Conservation (phyloP, 2,113 vertebrate genomes). For the Ellobius talpinus region DNA sequence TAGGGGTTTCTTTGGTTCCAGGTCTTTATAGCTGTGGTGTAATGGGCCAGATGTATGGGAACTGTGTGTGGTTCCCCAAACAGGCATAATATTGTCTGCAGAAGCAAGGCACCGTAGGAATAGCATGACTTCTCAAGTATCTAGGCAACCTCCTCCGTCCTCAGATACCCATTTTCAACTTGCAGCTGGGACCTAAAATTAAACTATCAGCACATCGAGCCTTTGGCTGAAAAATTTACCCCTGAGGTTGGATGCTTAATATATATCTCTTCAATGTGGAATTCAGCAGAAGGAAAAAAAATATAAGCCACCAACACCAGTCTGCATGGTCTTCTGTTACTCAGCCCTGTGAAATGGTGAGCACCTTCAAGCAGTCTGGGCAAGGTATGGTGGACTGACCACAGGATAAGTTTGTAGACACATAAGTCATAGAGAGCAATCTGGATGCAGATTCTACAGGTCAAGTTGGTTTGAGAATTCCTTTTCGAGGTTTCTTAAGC, state of each 20-base stretch:
- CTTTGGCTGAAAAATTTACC: constrained; percentile 34
- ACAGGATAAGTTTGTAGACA: not conserved
- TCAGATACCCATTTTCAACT: constrained; percentile 19
- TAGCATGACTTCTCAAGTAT: constrained; percentile 31
- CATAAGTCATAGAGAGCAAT: not conserved
- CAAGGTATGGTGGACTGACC: not conserved
- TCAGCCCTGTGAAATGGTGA: not conserved
- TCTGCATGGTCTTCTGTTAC: not conserved
- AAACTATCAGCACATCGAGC: not conserved
- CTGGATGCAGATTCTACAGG: constrained; percentile 16
- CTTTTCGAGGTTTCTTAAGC: constrained; percentile 28
- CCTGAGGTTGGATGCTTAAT: constrained; percentile 19
- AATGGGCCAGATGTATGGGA: not conserved
- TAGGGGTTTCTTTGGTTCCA: constrained; percentile 61
- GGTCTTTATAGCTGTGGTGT: constrained; percentile 42
- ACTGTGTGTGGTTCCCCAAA: not conserved
- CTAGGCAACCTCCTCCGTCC: not conserved
- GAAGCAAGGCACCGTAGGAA: not conserved
- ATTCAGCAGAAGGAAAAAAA: not conserved
- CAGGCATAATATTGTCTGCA: not conserved
- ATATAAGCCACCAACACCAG: not conserved
- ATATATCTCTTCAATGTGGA: not conserved
- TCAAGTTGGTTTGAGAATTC: constrained; percentile 41
- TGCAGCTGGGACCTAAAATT: constrained; percentile 61
- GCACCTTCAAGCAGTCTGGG: not conserved